A percentile compares a stretch with the other conserved stretches of the same genome.
Evolutionary conservation across 2,888 invertebrate species (phyloP).

Genomic region (Tetramorium bicarinatum): DNA sequence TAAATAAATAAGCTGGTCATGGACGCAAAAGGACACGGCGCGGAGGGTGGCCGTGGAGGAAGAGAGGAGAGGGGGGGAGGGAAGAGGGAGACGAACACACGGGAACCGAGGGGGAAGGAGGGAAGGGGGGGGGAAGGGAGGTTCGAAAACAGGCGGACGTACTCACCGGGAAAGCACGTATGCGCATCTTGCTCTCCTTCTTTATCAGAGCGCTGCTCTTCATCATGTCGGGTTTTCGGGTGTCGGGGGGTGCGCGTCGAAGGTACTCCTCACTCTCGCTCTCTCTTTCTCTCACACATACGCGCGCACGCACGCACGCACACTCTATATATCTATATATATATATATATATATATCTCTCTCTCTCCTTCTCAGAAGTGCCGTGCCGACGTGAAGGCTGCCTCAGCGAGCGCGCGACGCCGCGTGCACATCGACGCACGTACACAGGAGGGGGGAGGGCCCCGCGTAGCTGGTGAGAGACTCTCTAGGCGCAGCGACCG

Average conservation of each 20-base stretch:
- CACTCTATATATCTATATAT: too few relatives aligned
- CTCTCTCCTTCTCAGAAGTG: constrained; percentile 59
- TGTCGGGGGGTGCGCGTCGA: constrained; percentile 27
- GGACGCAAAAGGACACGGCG: constrained; percentile 8
- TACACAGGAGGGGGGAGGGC: too few relatives aligned
- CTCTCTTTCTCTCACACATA: too few relatives aligned
- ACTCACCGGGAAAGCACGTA: constrained; percentile 98
- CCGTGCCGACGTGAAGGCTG: constrained; percentile 60
- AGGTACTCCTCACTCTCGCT: neutral
- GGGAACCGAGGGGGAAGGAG: neutral
- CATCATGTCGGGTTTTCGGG: constrained; percentile 87
- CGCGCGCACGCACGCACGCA: too few relatives aligned
- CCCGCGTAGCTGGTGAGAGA: neutral
- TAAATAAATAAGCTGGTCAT: constrained; percentile 12
- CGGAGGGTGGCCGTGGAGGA: neutral
- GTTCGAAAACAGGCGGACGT: neutral
- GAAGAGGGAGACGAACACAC: neutral
- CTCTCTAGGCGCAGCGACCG: constrained; percentile 58
- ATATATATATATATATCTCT: too few relatives aligned
- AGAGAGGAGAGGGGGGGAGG: neutral
- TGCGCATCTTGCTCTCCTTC: constrained; percentile 98
- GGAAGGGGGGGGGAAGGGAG: neutral
- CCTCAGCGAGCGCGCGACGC: constrained; percentile 64
- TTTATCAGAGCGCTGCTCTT: constrained; percentile 92
- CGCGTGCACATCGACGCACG: constrained; percentile 78